Base-by-base conservation (phyloP, 1,140 invertebrate species). In the Trinorchestia longiramus region DNA sequence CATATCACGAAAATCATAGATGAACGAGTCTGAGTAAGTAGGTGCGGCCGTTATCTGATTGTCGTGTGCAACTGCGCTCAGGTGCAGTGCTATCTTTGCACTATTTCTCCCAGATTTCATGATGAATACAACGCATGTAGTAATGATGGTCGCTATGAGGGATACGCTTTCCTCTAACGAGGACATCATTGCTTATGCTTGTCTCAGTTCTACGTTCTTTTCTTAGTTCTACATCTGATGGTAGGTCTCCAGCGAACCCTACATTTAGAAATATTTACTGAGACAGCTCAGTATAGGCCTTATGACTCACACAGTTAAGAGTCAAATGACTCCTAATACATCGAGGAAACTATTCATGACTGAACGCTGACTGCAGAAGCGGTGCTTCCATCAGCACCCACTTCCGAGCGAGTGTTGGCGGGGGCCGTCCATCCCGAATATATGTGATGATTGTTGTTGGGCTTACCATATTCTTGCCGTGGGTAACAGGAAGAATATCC, bases 401-500 rank as follows among this genome's bases (percentile, higher is more conserved):
- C 28, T 77, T 77, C 62, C 62, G 62, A 77, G 62, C 28, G 62
- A 77, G 62, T 28, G 4, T 8, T 90, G 88, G 43, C 41, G 88
- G 11, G 41, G n/a, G 41, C 43, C 88, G 88, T 90, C 15, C 36
- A 43, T 42, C 43, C 15, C 17, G n/a, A 41, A 41, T 42, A 28
- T 15, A 42, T 90, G 43, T 90, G 88, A 90, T 41, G 88, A 43
- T 43, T 94, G 92, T 45, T 94, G 92, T 47, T 94, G 43, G 92
- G 92, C 92, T 44, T 94, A 45, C 41, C 43, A 47, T 94, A 6
- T 44, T 43, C 43, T 17, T 94, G 92, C 92, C 92, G 92, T 94
- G 92, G 92, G 92, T 94, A 94, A 94, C 92, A 94, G 92, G 92
- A 94, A 94, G 92, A 94, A 47, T 94, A 94, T 94, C 92, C 92